A percentile compares a stretch with the other conserved stretches of the same genome.
Evolutionary conservation across 2,888 invertebrate genomes (phyloP).

Genomic region (Stegophylla sp.): DNA sequence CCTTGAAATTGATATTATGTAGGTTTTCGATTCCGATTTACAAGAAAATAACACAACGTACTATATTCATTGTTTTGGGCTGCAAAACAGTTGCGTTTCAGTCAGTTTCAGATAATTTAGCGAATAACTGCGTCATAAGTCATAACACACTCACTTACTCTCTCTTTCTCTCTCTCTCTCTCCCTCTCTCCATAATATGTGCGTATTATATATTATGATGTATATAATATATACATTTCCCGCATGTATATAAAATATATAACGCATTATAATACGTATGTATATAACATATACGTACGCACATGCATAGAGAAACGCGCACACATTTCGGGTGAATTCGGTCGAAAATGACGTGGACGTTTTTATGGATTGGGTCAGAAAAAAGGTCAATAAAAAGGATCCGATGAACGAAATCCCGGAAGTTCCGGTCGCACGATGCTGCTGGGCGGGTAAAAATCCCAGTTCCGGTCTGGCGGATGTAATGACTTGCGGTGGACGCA

Average conservation of each 20-base stretch:
- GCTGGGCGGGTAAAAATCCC: slow-evolving; percentile 54
- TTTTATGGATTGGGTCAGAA: slow-evolving; percentile 37
- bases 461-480: slow-evolving; percentile 55
- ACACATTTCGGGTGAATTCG: slow-evolving; percentile 20
- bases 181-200: too few relatives aligned
- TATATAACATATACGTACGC: background rate
- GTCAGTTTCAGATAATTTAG: background rate
- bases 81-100: background rate
- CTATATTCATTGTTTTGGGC: background rate
- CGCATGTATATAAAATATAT: background rate
- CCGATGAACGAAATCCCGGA: slow-evolving; percentile 57
- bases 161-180: too few relatives aligned
- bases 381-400: slow-evolving; percentile 55
- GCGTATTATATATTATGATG: too few relatives aligned
- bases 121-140: background rate
- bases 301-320: background rate
- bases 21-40: too few relatives aligned
- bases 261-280: background rate
- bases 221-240: background rate
- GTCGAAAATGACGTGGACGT: slow-evolving; percentile 41
- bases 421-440: slow-evolving; percentile 54
- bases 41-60: too few relatives aligned
- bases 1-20: too few relatives aligned
- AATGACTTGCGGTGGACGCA: slow-evolving; percentile 57
- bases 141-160: too few relatives aligned